Conservation (phyloP, 2,888 invertebrate genomes). For the Dryomyza anilis region DNA sequence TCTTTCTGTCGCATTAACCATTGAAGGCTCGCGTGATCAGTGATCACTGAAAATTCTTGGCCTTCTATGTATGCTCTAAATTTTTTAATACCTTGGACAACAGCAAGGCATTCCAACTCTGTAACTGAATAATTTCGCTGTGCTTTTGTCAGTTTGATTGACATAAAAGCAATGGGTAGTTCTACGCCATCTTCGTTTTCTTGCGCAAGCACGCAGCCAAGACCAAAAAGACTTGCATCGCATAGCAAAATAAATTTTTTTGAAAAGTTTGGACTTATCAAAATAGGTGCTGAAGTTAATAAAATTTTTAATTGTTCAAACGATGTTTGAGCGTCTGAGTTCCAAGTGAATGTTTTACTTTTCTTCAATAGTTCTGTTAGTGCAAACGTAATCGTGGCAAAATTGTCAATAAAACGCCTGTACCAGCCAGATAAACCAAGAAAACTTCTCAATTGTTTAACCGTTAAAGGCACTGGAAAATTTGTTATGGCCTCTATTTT, state of each 20-base stretch:
- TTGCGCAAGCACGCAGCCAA: constrained; percentile 30
- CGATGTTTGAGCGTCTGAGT: not conserved
- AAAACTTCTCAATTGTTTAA: constrained; percentile 29
- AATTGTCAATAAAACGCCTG: constrained; percentile 30
- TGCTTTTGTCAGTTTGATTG: constrained; percentile 28
- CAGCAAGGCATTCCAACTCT: constrained; percentile 20
- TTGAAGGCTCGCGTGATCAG: constrained; percentile 14
- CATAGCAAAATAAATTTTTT: constrained; percentile 20
- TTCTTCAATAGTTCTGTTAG: constrained; percentile 17
- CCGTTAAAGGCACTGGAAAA: constrained; percentile 23
- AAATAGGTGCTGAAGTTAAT: constrained; percentile 18
- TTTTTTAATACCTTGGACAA: constrained; percentile 17
- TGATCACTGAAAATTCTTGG: constrained; percentile 14
- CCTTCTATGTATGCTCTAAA: constrained; percentile 11
- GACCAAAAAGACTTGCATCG: constrained; percentile 21
- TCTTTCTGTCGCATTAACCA: constrained; percentile 15
- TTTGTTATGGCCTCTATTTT: constrained; percentile 17
- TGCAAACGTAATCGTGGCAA: constrained; percentile 18
- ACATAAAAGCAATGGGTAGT: constrained; percentile 26
- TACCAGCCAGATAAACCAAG: constrained; percentile 35
- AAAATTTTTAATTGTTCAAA: constrained; percentile 8
- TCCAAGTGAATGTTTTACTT: not conserved
- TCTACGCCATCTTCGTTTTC: constrained; percentile 22
- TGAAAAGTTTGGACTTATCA: constrained; percentile 14
- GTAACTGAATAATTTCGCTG: constrained; percentile 18